Evolutionary conservation across 2,113 vertebrate genomes (phyloP), one percentile per base, ranked within the genome.

Genomic region (Ochotona curzoniae): DNA sequence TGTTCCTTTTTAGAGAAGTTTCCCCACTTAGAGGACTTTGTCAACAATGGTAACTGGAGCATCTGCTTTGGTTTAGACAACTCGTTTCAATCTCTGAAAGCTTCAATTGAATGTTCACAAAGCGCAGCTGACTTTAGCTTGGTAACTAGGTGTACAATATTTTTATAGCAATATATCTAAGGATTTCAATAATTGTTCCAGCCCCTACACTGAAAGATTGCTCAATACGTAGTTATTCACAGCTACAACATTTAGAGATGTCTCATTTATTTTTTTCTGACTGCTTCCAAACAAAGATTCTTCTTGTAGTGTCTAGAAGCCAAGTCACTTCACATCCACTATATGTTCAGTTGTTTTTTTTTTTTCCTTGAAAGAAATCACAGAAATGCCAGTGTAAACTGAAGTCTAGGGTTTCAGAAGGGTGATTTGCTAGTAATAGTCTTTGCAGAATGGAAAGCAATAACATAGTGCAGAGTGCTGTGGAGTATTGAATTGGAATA

Each of bases 171-270:
- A 2, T 73, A 87, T 63, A 57, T 25, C 35, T n/a, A 30, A 15
- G 63, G 26, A 57, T 82, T 90, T 95, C 26, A 91, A 61, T 26
- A 70, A 71, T 83, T 80, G 0, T 44, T 6, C 13, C 8, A 75
- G 1, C 3, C 13, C 7, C 4, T 10, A 5, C 21, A 2, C 28
- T 69, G 32, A 73, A 83, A 32, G 18, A 76, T 7, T 70, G 38
- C 49, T 85, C 30, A 89, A 8, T 66, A 8, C 5, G 32, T 44
- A 82, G 84, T 57, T 54, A 75, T 25, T 80, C 64, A 28, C 2
- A 54, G 21, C 82, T 69, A 83, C 13, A 26, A 12, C 75, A 86
- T 66, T 85, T 95, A 38, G n/a, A 95, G 93, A n/a, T 35, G 18
- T 28, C n/a, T 70, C 51, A 32, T 14, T 84, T 5, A 26, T 81